Evolutionary conservation across 2,888 invertebrate species (phyloP).

Genomic region (Habrosyne pyritoides): DNA sequence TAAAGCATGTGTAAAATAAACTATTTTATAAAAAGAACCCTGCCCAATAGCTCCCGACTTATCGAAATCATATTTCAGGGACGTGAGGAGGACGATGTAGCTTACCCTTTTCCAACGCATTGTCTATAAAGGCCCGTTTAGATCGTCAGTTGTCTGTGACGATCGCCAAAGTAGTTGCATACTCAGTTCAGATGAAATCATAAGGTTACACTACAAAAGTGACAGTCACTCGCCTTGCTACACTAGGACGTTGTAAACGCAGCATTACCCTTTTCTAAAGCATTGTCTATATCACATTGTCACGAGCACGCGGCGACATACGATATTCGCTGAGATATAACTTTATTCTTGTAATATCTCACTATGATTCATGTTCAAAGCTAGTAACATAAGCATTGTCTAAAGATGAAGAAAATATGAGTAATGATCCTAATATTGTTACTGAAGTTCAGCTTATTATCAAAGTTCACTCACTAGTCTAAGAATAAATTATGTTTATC

Average conservation of each 20-base stretch:
- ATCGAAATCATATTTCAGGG: slow-evolving; percentile 82
- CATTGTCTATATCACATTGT: slow-evolving; percentile 81
- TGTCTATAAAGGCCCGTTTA: slow-evolving; percentile 66
- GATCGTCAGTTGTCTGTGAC: slow-evolving; percentile 17
- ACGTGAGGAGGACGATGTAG: slow-evolving; percentile 76
- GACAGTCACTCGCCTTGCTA: slow-evolving; percentile 28
- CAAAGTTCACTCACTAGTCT: background rate
- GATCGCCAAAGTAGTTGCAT: slow-evolving; percentile 20
- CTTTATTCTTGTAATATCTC: slow-evolving; percentile 75
- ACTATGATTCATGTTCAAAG: slow-evolving; percentile 54
- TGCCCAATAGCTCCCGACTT: slow-evolving; percentile 78
- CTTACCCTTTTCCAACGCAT: slow-evolving; percentile 74
- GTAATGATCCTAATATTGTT: background rate
- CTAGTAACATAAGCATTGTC: slow-evolving; percentile 21
- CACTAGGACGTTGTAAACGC: slow-evolving; percentile 48
- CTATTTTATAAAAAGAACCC: slow-evolving; percentile 70
- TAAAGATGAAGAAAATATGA: slow-evolving; percentile 25
- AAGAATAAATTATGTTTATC: background rate
- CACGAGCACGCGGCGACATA: slow-evolving; percentile 78
- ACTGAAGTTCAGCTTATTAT: background rate
- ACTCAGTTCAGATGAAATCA: slow-evolving; percentile 13
- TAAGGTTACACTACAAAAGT: slow-evolving; percentile 24
- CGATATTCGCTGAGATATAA: slow-evolving; percentile 77
- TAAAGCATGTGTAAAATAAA: slow-evolving; percentile 69
- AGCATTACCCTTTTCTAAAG: slow-evolving; percentile 75